A percentile compares a stretch with the other conserved stretches of the same genome.
Evolutionary conservation across 2,797 vertebrate species (phyloP).

Genomic region (Chelon labrosus): DNA sequence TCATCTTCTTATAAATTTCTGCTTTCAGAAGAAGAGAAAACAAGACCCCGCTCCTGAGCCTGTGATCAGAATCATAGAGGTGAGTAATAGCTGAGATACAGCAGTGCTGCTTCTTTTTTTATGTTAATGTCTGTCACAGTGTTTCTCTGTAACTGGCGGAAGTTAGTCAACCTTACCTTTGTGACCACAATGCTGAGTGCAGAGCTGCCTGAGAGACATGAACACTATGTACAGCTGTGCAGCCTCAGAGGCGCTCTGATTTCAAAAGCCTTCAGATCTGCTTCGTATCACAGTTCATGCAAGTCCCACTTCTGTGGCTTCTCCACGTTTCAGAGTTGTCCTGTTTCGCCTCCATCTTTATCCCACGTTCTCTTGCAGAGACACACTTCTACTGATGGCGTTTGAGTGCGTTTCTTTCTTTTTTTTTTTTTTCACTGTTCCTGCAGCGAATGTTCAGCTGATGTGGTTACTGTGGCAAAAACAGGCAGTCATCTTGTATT

Average conservation of each 20-base stretch:
- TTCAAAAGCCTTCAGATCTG: not conserved
- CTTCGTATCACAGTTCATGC: not conserved
- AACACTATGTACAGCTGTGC: slow-evolving; percentile 5
- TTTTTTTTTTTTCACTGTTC: not conserved
- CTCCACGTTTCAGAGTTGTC: not conserved
- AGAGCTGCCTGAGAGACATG: slow-evolving; percentile 12
- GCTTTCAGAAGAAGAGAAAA: slow-evolving; percentile 87
- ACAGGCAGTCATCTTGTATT: slow-evolving; percentile 66
- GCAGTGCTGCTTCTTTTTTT: not conserved
- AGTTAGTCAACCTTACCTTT: slow-evolving; percentile 75
- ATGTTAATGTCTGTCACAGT: not conserved
- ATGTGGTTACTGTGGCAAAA: slow-evolving; percentile 49
- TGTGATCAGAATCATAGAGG: slow-evolving; percentile 78
- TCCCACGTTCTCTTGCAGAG: rapidly evolving
- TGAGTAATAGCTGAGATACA: slow-evolving; percentile 56
- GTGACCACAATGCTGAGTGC: slow-evolving; percentile 64
- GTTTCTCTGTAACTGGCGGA: slow-evolving; percentile 62
- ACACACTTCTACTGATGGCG: rapidly evolving
- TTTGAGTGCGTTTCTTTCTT: not conserved
- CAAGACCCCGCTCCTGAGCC: slow-evolving; percentile 77
- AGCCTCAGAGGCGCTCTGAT: not conserved
- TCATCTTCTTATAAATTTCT: slow-evolving; percentile 42
- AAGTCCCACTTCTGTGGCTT: not conserved
- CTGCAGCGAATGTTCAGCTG: slow-evolving; percentile 27
- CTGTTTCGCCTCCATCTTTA: not conserved